Evolutionary conservation across 2,888 invertebrate species (phyloP).

Genomic region (Lycocerus yunnanus): DNA sequence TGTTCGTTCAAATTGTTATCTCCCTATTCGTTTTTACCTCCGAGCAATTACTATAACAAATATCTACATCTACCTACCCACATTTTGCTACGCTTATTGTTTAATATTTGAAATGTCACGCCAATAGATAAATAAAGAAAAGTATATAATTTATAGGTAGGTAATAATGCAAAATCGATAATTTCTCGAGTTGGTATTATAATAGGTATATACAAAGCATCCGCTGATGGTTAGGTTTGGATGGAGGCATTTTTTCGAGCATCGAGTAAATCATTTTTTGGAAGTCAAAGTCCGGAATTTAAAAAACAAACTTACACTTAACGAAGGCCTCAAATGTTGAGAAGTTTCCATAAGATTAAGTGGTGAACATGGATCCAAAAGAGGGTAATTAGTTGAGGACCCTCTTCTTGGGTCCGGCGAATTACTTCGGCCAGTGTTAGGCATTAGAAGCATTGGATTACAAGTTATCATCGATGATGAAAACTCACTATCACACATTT

Average conservation of each 20-base stretch:
- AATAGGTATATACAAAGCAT: no score
- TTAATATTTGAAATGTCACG: not conserved
- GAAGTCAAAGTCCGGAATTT: not conserved
- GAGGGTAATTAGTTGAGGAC: slow-evolving; percentile 31
- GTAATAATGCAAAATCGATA: not conserved
- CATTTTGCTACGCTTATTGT: not conserved
- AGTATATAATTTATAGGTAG: not conserved
- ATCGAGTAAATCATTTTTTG: not conserved
- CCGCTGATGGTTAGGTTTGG: not conserved
- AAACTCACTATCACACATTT: slow-evolving; percentile 24
- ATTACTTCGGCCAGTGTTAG: slow-evolving; percentile 39
- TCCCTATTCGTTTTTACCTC: not conserved
- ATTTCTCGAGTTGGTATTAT: no score
- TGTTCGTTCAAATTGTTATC: not conserved
- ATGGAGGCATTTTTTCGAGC: not conserved
- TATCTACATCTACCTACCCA: not conserved
- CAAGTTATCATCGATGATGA: slow-evolving; percentile 25
- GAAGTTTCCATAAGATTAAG: slow-evolving; percentile 38
- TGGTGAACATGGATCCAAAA: slow-evolving; percentile 24
- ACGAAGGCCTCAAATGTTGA: slow-evolving; percentile 40
- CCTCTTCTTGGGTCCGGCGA: slow-evolving; percentile 35
- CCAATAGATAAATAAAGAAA: not conserved
- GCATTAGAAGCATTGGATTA: slow-evolving; percentile 41
- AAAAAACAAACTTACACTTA: slow-evolving; percentile 40
- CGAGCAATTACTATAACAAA: not conserved